Conservation (phyloP, 2,888 invertebrate species). For the Drosophila parthenogenetica region DNA sequence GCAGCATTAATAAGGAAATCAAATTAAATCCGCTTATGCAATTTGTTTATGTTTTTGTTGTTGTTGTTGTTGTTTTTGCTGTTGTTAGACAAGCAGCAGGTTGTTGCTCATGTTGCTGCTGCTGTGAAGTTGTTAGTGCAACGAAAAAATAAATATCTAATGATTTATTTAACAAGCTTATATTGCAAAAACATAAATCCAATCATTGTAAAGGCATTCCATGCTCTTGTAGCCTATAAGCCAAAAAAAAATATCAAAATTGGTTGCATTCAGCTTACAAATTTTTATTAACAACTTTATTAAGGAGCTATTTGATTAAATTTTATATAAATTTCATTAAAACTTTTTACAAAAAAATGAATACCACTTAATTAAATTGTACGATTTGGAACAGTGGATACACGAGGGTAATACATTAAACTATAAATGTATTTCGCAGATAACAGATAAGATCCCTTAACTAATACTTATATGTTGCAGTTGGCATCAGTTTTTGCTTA, state of each 20-base stretch:
- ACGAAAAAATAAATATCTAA: conserved; percentile 1
- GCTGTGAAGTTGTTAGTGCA: neutral
- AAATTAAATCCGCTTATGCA: conserved; percentile 51
- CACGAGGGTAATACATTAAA: too few relatives aligned
- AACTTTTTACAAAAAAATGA: neutral
- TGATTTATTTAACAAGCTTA: conserved; percentile 25
- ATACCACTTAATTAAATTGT: neutral
- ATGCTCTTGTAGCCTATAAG: neutral
- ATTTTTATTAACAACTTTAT: conserved; percentile 13
- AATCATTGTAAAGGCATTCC: conserved; percentile 5
- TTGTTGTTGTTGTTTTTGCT: conserved; percentile 1
- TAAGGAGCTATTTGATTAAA: neutral
- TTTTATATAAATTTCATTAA: conserved; percentile 2
- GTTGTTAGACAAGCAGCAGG: conserved; percentile 18
- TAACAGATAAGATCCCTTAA: too few relatives aligned
- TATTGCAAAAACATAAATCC: conserved; percentile 7
- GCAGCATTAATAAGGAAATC: conserved; percentile 52
- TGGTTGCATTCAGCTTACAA: neutral
- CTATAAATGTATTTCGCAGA: too few relatives aligned
- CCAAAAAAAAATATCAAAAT: neutral
- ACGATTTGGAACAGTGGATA: too few relatives aligned
- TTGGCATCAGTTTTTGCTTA: neutral
- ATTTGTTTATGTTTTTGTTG: conserved; percentile 17
- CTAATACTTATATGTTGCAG: too few relatives aligned
- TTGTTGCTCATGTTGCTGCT: conserved; percentile 12